These are phyloP conservation scores for Gadopsis marmoratus DNA, from an alignment of 2,797 vertebrate genomes.

Conservation along the genomic window DNA sequence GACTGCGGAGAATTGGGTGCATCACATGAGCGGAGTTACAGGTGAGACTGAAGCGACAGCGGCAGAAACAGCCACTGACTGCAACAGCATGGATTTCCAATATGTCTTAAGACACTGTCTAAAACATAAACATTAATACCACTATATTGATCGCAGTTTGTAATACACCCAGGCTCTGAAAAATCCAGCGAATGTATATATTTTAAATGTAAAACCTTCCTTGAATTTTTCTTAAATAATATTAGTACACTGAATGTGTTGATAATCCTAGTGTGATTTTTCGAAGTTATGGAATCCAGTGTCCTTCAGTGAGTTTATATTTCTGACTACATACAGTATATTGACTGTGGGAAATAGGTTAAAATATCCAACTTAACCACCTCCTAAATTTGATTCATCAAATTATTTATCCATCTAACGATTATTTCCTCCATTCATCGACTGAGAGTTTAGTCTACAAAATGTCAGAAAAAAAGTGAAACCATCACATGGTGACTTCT, in stretches of 20 bases:
- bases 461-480: background rate
- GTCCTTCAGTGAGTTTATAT: background rate
- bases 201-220: constrained; percentile 52
- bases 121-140: constrained; percentile 71
- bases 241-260: constrained; percentile 7
- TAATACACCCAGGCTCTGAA: constrained; percentile 60
- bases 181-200: constrained; percentile 38
- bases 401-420: background rate
- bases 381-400: background rate
- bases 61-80: constrained; percentile 45
- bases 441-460: background rate
- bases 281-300: background rate
- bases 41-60: constrained; percentile 63
- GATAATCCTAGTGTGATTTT: constrained; percentile 9
- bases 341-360: background rate
- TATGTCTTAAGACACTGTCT: constrained; percentile 69
- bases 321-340: background rate
- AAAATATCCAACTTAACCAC: background rate
- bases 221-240: background rate
- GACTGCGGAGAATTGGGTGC: constrained; percentile 59
- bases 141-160: constrained; percentile 60
- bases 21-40: constrained; percentile 49
- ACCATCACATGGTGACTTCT: background rate
- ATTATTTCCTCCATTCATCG: background rate
- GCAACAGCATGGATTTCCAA: constrained; percentile 83